Conservation (phyloP, 64 coral and sea anemone species). For the Anthopleura sola region DNA sequence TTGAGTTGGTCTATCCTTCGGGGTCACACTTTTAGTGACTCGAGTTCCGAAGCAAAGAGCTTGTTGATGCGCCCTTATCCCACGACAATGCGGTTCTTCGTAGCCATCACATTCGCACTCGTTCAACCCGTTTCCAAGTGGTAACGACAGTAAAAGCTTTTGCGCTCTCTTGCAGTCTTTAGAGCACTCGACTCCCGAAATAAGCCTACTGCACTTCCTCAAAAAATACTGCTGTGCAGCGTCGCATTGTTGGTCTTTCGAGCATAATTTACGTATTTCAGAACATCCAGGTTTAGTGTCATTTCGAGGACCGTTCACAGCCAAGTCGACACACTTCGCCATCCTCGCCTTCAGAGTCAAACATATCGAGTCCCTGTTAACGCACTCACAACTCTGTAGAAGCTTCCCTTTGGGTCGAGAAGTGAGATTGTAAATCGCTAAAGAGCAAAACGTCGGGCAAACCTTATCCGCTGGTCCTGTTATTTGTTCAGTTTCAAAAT, state of each 20-base stretch:
- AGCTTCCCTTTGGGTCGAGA: constrained; percentile 12
- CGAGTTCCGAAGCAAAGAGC: constrained; percentile 25
- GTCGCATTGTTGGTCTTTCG: constrained; percentile 12
- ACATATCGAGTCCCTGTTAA: constrained; percentile 15
- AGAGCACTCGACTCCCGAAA: constrained; percentile 43
- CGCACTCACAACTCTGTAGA: constrained; percentile 37
- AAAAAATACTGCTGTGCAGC: constrained; percentile 15
- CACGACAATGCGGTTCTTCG: constrained; percentile 43
- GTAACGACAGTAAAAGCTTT: constrained; percentile 2
- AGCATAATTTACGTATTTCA: constrained; percentile 13
- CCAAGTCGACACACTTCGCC: constrained; percentile 26
- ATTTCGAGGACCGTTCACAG: constrained; percentile 6
- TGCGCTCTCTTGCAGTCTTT: constrained; percentile 32
- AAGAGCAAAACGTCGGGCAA: constrained; percentile 26
- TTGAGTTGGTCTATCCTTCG: background rate
- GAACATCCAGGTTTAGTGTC: constrained; percentile 38
- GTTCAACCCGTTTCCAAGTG: constrained; percentile 34
- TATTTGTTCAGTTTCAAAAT: background rate
- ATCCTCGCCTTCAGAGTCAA: constrained; percentile 43
- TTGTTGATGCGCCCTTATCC: constrained; percentile 42
- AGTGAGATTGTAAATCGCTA: constrained; percentile 38
- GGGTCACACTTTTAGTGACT: constrained; percentile 14
- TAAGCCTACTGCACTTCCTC: constrained; percentile 22
- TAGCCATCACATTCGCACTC: constrained; percentile 55
- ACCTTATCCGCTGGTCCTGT: constrained; percentile 28